phyloP scores from a whole-genome alignment of 64 coral and sea anemone species.

The Stichodactyla mertensii region DNA sequence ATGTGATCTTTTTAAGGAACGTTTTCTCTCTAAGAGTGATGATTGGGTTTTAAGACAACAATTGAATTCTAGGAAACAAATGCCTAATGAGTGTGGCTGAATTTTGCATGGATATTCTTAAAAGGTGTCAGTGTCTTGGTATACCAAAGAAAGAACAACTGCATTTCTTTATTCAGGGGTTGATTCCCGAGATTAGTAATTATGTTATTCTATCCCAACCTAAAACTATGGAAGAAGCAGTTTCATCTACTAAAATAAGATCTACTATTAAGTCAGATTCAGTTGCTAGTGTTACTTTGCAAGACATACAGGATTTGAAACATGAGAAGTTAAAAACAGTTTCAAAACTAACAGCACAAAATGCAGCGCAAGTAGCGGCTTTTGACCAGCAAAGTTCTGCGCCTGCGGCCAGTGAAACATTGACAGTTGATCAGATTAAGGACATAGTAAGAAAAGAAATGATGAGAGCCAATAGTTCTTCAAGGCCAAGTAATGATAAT shows the following conservation, averaged over 20 bases:
- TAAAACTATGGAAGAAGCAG: conserved; percentile 32
- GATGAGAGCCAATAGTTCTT: background rate
- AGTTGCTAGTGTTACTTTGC: no score
- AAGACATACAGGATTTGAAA: no score
- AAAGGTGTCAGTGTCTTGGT: background rate
- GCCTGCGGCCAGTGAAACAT: background rate
- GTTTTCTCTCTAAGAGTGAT: background rate
- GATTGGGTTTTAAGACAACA: conserved; percentile 23
- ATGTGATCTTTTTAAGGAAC: background rate
- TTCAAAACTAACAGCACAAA: background rate
- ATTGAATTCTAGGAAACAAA: conserved; percentile 10
- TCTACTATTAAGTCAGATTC: background rate
- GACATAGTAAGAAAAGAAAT: background rate
- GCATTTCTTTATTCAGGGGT: conserved; percentile 21
- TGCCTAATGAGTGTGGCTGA: background rate
- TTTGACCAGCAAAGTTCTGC: background rate
- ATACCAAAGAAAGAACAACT: conserved; percentile 17
- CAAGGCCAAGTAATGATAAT: background rate
- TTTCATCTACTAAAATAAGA: conserved; percentile 2
- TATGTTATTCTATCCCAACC: conserved; percentile 26
- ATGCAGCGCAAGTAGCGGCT: background rate
- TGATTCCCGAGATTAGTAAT: background rate
- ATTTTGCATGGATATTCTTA: background rate
- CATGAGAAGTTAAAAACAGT: no score
- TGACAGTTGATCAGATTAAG: background rate